phyloP scores from a whole-genome alignment of 1,140 invertebrate species.

The Drosophila kepulauana region DNA sequence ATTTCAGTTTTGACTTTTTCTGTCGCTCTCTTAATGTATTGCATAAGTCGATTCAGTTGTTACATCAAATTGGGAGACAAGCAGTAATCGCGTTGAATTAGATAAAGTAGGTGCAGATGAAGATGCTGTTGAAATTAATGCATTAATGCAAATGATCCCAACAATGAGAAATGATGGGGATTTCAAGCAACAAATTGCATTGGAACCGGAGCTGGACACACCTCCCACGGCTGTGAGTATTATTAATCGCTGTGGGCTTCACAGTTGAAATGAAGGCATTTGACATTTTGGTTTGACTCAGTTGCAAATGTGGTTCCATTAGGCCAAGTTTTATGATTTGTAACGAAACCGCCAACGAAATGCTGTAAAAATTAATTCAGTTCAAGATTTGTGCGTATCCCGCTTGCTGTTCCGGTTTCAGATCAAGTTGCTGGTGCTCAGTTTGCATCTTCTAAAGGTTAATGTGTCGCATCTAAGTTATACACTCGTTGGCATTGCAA shows the following conservation, averaged over 20 bases:
- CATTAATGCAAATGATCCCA: conserved; percentile 53
- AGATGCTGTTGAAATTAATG: conserved; percentile 60
- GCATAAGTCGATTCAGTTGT: not conserved
- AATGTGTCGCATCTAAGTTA: conserved; percentile 73
- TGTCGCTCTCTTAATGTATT: not conserved
- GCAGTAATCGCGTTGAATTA: conserved; percentile 25
- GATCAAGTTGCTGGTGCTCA: conserved; percentile 27
- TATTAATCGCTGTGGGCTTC: conserved; percentile 60
- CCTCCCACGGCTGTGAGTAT: conserved; percentile 55
- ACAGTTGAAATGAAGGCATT: conserved; percentile 44
- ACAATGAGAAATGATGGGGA: conserved; percentile 36
- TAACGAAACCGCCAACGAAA: conserved; percentile 25
- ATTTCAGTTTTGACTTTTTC: not conserved
- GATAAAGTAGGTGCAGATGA: conserved; percentile 38
- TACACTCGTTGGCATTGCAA: conserved; percentile 72
- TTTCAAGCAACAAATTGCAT: conserved; percentile 60
- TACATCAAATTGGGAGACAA: conserved; percentile 2
- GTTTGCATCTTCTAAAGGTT: conserved; percentile 58
- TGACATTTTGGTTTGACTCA: conserved; percentile 60
- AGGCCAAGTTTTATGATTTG: conserved; percentile 17
- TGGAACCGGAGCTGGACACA: conserved; percentile 53
- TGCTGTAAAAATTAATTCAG: conserved; percentile 69
- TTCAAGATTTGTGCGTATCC: conserved; percentile 61
- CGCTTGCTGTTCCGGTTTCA: conserved; percentile 39
- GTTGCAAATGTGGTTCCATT: conserved; percentile 46